Evolutionary conservation across 2,797 vertebrate species (phyloP).

Genomic region (Hemibagrus guttatus): DNA sequence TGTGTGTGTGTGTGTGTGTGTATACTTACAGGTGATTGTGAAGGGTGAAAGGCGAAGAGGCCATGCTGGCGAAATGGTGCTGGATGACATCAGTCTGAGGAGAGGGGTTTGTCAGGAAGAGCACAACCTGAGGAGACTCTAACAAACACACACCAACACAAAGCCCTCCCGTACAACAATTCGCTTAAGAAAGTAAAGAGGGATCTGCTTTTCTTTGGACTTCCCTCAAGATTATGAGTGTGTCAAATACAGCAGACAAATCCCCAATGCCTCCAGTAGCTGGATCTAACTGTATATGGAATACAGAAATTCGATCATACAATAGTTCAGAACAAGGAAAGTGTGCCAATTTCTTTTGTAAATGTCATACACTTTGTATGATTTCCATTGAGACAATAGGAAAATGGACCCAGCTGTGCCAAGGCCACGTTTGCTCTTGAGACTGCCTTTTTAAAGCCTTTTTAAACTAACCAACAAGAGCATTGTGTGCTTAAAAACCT

Average conservation of each 20-base stretch:
- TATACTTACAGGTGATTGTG: slow-evolving; percentile 85
- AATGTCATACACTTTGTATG: slow-evolving; percentile 1
- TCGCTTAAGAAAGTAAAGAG: not conserved
- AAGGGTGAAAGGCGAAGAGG: slow-evolving; percentile 88
- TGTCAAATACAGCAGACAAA: slow-evolving; percentile 22
- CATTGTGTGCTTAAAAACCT: slow-evolving; percentile 62
- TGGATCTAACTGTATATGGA: slow-evolving; percentile 18
- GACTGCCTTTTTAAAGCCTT: slow-evolving; percentile 38
- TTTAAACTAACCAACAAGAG: slow-evolving; percentile 33
- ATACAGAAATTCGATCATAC: not conserved
- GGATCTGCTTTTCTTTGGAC: not conserved
- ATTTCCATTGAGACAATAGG: not conserved
- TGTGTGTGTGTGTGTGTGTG: not conserved
- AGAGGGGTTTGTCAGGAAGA: slow-evolving; percentile 87
- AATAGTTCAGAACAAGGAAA: slow-evolving; percentile 1
- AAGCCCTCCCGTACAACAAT: not conserved
- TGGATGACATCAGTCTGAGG: slow-evolving; percentile 90
- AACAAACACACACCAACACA: slow-evolving; percentile 54
- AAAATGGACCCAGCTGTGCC: not conserved
- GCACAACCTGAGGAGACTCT: slow-evolving; percentile 78
- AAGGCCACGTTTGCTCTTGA: slow-evolving; percentile 9
- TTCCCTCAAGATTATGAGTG: slow-evolving; percentile 21
- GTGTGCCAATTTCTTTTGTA: slow-evolving; percentile 15
- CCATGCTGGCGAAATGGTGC: slow-evolving; percentile 84
- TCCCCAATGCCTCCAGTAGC: not conserved